Conservation (phyloP, 2,888 invertebrate species). For the Drosophila macrospina region DNA sequence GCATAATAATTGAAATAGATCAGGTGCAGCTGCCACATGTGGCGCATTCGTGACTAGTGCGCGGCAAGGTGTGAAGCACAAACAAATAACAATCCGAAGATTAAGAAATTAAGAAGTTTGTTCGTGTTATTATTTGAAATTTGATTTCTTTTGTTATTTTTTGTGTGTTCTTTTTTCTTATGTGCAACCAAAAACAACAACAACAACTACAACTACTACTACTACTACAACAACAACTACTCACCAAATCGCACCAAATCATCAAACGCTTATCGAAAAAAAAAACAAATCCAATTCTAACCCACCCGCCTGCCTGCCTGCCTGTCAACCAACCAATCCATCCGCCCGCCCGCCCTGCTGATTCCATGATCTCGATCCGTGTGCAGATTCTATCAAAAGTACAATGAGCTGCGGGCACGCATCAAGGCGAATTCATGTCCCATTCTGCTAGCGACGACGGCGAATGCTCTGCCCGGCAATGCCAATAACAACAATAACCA, state of each 20-base stretch:
- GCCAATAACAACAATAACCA: slow-evolving; percentile 81
- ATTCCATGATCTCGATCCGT: slow-evolving; percentile 12
- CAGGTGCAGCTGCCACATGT: slow-evolving; percentile 18
- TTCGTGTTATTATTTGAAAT: slow-evolving; percentile 46
- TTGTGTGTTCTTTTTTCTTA: slow-evolving; percentile 59
- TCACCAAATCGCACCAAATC: slow-evolving; percentile 70
- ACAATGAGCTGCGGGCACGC: slow-evolving; percentile 94
- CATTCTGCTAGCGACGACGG: slow-evolving; percentile 87
- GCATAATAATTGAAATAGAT: neutral
- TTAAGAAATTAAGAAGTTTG: slow-evolving; percentile 20
- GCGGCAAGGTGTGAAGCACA: slow-evolving; percentile 69
- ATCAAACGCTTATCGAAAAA: slow-evolving; percentile 76
- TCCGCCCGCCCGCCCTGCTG: slow-evolving; percentile 21
- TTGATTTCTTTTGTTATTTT: slow-evolving; percentile 64
- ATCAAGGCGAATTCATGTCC: slow-evolving; percentile 94
- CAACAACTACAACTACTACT: slow-evolving; percentile 46
- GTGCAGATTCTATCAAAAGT: slow-evolving; percentile 94
- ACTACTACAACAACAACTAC: slow-evolving; percentile 39
- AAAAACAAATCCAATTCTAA: slow-evolving; percentile 55
- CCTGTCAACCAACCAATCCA: slow-evolving; percentile 31
- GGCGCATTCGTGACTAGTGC: neutral
- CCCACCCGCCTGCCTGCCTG: slow-evolving; percentile 44
- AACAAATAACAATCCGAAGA: slow-evolving; percentile 36
- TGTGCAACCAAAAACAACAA: slow-evolving; percentile 56
- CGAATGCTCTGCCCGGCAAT: slow-evolving; percentile 61